Base-by-base conservation (phyloP, 1,140 invertebrate species). In the Campoletis sonorensis region DNA sequence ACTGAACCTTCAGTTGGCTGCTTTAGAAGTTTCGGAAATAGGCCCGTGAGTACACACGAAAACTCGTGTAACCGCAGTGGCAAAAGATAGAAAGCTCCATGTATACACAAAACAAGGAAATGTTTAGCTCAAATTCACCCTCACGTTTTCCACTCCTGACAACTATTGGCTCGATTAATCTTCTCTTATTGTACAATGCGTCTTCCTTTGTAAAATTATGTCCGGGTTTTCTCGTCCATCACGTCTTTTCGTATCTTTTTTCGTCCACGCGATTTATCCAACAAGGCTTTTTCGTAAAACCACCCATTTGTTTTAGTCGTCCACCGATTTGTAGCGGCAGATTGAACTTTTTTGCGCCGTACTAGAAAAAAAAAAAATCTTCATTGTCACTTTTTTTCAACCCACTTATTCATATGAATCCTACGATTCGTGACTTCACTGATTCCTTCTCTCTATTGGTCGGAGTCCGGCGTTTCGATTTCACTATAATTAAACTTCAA, bases 161-260 rank as follows among this genome's bases (percentile, higher is more conserved):
- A 84, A 85, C 83, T 84, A 85, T 84, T 85, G 83, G 70, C 70
- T 80, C 73, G 76, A 84, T 85, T 84, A 71, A 78, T 84, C 81
- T 45, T 85, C 54, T 71, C 30, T 71, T 79, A 23, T 82, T 82
- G 76, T 51, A 23, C 70, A 58, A 82, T 85, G 75, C 58, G 16
- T 82, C 79, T 85, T 80, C 72, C 81, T 85, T 81, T 82, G 73
- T 58, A 27, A 58, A 58, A 58, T 1, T 8, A 75, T 58, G 18
- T 75, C 27, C 23, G 21, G 15, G 54, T 64, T 4, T 0, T 75
- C 72, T 1, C 71, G 7, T 75, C 72, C 27, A 40, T 58, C 49
- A 16, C 23, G 21, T 1, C 27, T 49, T 58, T 58, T 75, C 26
- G 21, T 75, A 18, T 23, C 49, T 23, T 58, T 21, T 27, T 75